Percentiles rank a stretch among this genome's conserved stretches.
Evolutionary conservation across 2,888 invertebrate genomes (phyloP).

Genomic region (Dicyrtomina minuta): DNA sequence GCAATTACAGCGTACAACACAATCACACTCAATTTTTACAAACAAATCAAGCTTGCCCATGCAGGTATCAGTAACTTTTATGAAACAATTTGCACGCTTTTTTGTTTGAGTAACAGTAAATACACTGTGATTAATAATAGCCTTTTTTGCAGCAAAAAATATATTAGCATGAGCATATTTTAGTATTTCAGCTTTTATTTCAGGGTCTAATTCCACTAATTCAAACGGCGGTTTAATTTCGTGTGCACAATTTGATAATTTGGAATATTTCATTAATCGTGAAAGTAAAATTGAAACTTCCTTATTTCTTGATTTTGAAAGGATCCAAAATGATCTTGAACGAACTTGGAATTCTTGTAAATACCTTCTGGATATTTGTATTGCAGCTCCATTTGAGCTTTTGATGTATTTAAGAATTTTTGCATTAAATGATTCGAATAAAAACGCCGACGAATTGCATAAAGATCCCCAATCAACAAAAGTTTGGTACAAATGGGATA

Average conservation of each 20-base stretch:
- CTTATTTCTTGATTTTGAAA: not conserved
- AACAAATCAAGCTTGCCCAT: not conserved
- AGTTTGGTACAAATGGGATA: not conserved
- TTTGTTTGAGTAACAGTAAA: not conserved
- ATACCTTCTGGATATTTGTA: not conserved
- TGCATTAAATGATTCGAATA: not conserved
- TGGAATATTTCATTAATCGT: not conserved
- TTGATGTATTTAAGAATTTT: not conserved
- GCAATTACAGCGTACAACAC: not conserved
- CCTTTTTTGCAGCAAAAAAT: not conserved
- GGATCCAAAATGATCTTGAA: not conserved
- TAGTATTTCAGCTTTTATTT: not conserved
- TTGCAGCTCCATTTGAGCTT: not conserved
- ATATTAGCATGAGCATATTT: not conserved
- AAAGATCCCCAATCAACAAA: not conserved
- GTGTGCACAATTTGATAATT: too few species aligned
- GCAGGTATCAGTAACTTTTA: not conserved
- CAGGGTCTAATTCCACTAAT: not conserved
- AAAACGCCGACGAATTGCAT: not conserved
- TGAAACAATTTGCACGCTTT: not conserved
- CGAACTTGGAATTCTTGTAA: not conserved
- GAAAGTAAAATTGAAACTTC: not conserved
- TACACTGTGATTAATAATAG: not conserved
- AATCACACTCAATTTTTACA: not conserved
- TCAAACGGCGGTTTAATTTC: not conserved